Evolutionary conservation across 2,888 invertebrate species (phyloP), one percentile per base, ranked within the genome.

Genomic region (Sialis lutaria): DNA sequence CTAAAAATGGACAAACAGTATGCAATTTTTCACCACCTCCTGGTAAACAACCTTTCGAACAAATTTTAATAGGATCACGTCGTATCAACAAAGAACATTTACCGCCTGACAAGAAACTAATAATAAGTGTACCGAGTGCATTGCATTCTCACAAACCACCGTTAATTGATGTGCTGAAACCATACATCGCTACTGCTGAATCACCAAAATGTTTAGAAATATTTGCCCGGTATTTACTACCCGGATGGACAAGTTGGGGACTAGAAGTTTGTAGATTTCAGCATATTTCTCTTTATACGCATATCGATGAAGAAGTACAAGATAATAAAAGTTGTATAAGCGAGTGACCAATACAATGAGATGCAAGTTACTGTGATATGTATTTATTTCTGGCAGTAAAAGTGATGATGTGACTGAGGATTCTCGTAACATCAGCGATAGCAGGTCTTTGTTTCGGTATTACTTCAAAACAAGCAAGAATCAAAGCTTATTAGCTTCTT

Each of bases 131-230:
- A 22, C 95, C 96, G 0, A 92, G 92, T 67, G 82, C 86, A 10
- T 71, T 95, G 49, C 95, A 96, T 66, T 96, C 96, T 0, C 91
- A 93, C 62, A 97, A 97, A 65, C 95, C 95, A 39, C 92, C 93
- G 1, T 65, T 96, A 47, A 58, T 72, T 54, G 86, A 84, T 57
- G 55, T 88, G 30, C 59, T 89, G 43, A 63, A 67, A 52, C 60
- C 67, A 1, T 80, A 71, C 61, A 53, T 84, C 6, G 68, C 68
- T 10, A 53, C 84, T 6, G 68, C 68, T 10, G 57, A 65, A 40
- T 62, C 74, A 31, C 72, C 80, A 4, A 69, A 73, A 51, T 82
- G 82, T 55, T 64, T 95, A 53, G 97, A 97, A 66, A 62, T 97
- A 46, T 97, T 95, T 68, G 93, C 95, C 1, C 73, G 97, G 53